Base-by-base conservation (phyloP, 2,888 invertebrate species). In the Pristionchus maxplancki region DNA sequence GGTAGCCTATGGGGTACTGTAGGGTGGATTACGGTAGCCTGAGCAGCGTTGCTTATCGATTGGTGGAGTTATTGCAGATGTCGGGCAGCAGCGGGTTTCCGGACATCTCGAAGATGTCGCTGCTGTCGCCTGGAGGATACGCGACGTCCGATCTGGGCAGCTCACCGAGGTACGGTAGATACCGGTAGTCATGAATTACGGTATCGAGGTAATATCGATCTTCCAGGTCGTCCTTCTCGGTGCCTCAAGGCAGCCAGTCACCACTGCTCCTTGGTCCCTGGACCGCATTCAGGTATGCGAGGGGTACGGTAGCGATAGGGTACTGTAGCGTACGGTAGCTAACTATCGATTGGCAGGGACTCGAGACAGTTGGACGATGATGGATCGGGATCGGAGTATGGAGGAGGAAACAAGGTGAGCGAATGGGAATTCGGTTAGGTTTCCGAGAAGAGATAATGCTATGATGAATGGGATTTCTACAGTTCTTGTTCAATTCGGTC, bases 71-170 rank as follows among this genome's bases (percentile, higher is more conserved):
- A 84, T 83, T 62, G 62, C 81, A 88, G 88, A 31, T 88, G 88
- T 20, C 64, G 24, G 88, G 88, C n/a, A 64, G 88, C 53, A 81
- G 78, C 44, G 88, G 78, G 24, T 88, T 88, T 62, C 88, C 88
- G 34, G 88, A 88, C 44, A 40, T 88, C 13, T 88, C 88, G 34
- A 78, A 62, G 78, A 88, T 88, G 88, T 44, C 78, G 37, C 20
- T 88, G 37, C 90, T 93, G 24, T 92, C 93, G 4, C 94, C 94
- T 34, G 88, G 90, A 34, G 91, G 90, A 87, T 94, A 94, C 88
- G 93, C 94, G 11, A 94, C 94, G 13, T 92, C 92, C 17, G 94
- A 94, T 85, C 90, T 94, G 40, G 94, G 94, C 50, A 93, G 93
- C 50, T 91, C 91, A 62, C 94, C 94, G 2, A 78, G 88, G 88